These are phyloP conservation scores for Lipophrys pholis DNA, from an alignment of 2,113 vertebrate species.

Conservation along the genomic window DNA sequence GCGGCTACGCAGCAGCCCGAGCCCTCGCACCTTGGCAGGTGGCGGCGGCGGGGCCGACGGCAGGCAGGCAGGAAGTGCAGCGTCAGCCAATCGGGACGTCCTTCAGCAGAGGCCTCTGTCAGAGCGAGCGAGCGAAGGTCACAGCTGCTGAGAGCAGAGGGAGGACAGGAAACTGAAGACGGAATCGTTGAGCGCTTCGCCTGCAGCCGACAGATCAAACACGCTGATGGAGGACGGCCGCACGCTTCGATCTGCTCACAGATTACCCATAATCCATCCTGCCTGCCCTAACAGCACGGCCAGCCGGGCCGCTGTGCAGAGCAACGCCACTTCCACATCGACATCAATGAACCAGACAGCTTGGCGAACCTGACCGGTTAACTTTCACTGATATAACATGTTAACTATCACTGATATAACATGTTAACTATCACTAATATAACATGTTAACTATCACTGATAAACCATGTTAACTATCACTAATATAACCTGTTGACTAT, in stretches of 20 bases:
- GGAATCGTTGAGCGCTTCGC: constrained; percentile 18
- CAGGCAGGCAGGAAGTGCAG: constrained; percentile 78
- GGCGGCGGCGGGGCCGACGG: constrained; percentile 44
- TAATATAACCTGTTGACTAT: too few species aligned
- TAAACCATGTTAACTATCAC: too few species aligned
- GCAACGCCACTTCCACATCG: too few species aligned
- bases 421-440: too few species aligned
- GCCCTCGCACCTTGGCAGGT: constrained; percentile 77
- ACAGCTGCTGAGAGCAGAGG: constrained; percentile 75
- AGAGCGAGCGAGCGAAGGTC: constrained; percentile 66
- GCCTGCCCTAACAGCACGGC: too few species aligned
- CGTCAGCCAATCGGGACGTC: constrained; percentile 81
- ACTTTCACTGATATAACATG: too few species aligned
- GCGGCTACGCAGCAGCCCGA: constrained; percentile 64
- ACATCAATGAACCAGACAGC: too few species aligned
- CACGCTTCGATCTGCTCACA: background rate
- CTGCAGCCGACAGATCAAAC: constrained; percentile 33
- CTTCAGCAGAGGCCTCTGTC: constrained; percentile 70
- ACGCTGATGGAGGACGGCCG: constrained; percentile 31
- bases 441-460: too few species aligned
- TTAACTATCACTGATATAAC: too few species aligned
- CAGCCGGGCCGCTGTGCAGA: too few species aligned
- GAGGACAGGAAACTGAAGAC: background rate
- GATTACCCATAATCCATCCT: too few species aligned
- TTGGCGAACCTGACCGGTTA: too few species aligned